Conservation (phyloP, 1,140 invertebrate genomes). For the Pseudoatta argentina region DNA sequence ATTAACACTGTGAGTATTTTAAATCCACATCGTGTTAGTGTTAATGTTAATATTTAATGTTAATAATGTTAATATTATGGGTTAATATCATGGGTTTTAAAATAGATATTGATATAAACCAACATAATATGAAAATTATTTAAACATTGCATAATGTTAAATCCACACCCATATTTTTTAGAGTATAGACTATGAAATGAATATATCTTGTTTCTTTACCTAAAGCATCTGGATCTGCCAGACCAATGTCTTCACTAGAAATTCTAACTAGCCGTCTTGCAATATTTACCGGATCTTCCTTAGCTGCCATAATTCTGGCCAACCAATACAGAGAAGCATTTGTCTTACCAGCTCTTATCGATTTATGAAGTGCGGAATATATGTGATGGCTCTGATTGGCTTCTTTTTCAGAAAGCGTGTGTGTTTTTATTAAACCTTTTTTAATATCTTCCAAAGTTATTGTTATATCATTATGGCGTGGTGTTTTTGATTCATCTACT, state of each 20-base stretch:
- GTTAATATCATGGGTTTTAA: too few species aligned
- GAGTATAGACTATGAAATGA: too few species aligned
- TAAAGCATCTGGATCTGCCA: constrained; percentile 87
- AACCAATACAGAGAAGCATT: constrained; percentile 94
- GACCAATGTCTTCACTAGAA: constrained; percentile 91
- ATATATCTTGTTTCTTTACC: constrained; percentile 66
- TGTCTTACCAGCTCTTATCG: constrained; percentile 91
- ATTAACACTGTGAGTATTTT: too few species aligned
- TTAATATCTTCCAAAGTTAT: constrained; percentile 88
- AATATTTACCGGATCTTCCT: constrained; percentile 93
- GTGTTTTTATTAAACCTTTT: constrained; percentile 87
- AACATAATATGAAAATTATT: too few species aligned
- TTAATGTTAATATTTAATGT: too few species aligned
- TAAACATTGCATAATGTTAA: too few species aligned
- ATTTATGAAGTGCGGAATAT: constrained; percentile 92
- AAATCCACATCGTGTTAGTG: too few species aligned
- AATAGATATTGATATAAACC: too few species aligned
- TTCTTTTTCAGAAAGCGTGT: constrained; percentile 90
- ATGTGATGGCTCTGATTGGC: constrained; percentile 90
- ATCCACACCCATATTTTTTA: too few species aligned
- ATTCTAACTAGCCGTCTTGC: constrained; percentile 91
- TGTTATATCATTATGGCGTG: constrained; percentile 71
- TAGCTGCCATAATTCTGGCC: constrained; percentile 91
- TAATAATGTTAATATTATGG: too few species aligned
- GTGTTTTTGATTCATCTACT: constrained; percentile 60